These are phyloP conservation scores for Crotalus helleri DNA, from an alignment of 2,113 vertebrate genomes.

Conservation along the genomic window DNA sequence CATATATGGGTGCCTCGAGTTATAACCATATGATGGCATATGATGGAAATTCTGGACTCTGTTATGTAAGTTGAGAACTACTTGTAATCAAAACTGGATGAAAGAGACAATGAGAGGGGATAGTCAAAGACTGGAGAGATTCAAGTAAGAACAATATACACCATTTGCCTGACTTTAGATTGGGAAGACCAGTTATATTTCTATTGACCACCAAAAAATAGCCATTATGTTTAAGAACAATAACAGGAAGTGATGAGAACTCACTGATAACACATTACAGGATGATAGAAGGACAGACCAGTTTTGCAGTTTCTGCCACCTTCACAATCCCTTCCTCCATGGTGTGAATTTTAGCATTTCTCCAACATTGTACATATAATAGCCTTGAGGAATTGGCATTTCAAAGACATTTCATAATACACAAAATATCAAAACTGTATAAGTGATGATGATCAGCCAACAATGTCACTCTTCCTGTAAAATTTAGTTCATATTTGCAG, in stretches of 20 bases:
- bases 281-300: neutral
- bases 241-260: neutral
- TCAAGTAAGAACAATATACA: slow-evolving; percentile 50
- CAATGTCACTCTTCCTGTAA: slow-evolving; percentile 3
- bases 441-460: neutral
- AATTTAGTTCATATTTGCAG: slow-evolving; percentile 47
- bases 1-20: neutral
- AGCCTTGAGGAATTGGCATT: neutral
- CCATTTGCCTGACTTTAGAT: neutral
- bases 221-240: neutral
- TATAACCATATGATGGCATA: neutral
- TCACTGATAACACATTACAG: neutral
- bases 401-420: neutral
- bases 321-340: neutral
- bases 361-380: neutral
- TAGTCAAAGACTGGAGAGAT: neutral
- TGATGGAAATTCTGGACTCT: no score
- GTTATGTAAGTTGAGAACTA: no score
- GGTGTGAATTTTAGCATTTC: neutral
- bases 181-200: neutral
- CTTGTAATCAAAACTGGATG: neutral
- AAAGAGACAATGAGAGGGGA: no score
- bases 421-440: neutral
- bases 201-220: neutral
- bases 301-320: neutral